A percentile compares a stretch with the other conserved stretches of the same genome.
These are phyloP conservation scores for Myotis brandtii DNA, from an alignment of 2,113 vertebrate species.

Conservation along the genomic window DNA sequence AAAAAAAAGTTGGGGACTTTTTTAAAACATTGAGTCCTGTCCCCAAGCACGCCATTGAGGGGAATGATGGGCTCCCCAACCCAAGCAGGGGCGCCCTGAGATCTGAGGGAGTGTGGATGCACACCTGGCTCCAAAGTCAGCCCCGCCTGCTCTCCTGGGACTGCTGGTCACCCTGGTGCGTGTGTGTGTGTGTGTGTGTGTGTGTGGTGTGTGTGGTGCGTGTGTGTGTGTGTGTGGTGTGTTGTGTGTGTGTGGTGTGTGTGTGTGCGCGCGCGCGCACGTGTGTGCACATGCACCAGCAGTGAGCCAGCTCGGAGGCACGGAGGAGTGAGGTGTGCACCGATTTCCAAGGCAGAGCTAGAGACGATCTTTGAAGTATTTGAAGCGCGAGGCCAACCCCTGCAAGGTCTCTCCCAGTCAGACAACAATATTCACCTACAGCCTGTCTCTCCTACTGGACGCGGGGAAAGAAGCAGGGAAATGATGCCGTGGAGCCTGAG, in stretches of 20 bases:
- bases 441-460: too few relatives aligned
- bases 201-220: too few relatives aligned
- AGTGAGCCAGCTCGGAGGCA: not conserved
- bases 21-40: not conserved
- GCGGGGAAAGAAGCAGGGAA: not conserved
- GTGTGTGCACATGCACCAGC: not conserved
- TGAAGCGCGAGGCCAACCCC: not conserved
- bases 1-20: not conserved
- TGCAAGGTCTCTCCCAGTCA: not conserved
- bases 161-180: too few relatives aligned
- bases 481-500: not conserved
- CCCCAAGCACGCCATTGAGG: not conserved
- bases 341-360: fast-evolving
- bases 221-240: too few relatives aligned
- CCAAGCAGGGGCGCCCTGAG: fast-evolving
- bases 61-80: not conserved
- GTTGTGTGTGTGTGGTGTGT: too few relatives aligned
- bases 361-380: not conserved
- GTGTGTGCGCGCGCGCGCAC: too few relatives aligned
- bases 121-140: not conserved
- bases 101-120: not conserved
- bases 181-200: too few relatives aligned
- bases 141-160: not conserved
- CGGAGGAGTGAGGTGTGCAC: fast-evolving
- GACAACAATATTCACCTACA: not conserved